A percentile compares a stretch with the other conserved stretches of the same genome.
phyloP scores from a whole-genome alignment of 2,888 invertebrate genomes.

The Athrips mouffetella region DNA sequence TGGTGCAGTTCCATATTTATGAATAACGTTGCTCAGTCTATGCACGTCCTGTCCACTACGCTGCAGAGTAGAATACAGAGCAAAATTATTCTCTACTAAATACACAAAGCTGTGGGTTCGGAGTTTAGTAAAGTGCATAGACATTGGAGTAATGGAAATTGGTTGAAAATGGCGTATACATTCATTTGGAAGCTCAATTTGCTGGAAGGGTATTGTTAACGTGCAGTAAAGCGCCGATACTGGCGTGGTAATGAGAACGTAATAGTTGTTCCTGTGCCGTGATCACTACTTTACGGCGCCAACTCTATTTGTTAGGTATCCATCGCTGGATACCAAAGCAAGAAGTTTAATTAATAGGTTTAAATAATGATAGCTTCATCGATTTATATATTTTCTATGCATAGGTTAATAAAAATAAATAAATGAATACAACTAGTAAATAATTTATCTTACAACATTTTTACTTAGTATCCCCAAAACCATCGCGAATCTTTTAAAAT shows the following conservation, averaged over 20 bases:
- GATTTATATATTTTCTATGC: no score
- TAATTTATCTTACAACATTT: no score
- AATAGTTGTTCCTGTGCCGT: neutral
- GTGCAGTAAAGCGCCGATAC: conserved; percentile 7
- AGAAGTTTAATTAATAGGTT: no score
- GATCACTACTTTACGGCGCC: no score
- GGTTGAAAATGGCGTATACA: neutral
- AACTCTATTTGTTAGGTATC: no score
- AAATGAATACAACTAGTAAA: no score
- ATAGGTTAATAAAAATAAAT: no score
- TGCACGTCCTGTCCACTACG: neutral
- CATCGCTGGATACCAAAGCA: no score
- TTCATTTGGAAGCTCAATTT: conserved; percentile 1
- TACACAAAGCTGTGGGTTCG: neutral
- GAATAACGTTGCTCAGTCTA: neutral
- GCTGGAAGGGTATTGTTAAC: conserved; percentile 8
- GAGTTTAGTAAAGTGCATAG: neutral
- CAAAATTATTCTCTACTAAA: no score
- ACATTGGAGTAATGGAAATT: conserved; percentile 2
- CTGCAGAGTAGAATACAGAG: neutral
- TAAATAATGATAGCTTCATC: no score
- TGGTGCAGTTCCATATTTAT: neutral
- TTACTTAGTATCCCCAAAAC: no score
- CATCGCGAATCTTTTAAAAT: no score
- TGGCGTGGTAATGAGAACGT: conserved; percentile 8